Conservation (phyloP, 2,888 invertebrate species). For the Cephus spinipes region DNA sequence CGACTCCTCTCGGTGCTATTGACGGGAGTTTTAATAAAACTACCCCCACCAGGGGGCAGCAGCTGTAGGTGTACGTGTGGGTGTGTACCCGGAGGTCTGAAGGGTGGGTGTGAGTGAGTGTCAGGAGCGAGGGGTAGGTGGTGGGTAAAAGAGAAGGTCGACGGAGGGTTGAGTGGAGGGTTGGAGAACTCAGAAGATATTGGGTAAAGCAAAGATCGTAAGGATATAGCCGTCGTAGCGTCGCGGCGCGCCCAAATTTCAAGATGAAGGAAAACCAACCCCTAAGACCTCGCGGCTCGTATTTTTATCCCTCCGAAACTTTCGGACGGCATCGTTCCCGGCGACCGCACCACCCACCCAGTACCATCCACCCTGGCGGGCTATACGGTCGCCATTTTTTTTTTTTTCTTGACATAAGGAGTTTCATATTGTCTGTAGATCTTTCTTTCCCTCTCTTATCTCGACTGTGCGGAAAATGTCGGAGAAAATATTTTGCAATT, state of each 20-base stretch:
- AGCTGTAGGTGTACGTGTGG: too few relatives aligned
- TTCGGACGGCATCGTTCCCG: too few relatives aligned
- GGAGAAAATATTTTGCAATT: slow-evolving; percentile 29
- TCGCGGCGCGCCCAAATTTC: slow-evolving; percentile 29
- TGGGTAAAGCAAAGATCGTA: slow-evolving; percentile 58
- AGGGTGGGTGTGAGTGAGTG: too few relatives aligned
- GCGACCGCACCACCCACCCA: too few relatives aligned
- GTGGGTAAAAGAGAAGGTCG: not conserved
- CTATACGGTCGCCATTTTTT: too few relatives aligned
- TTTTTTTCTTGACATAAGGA: too few relatives aligned
- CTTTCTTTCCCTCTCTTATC: slow-evolving; percentile 14
- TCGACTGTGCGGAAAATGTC: slow-evolving; percentile 12
- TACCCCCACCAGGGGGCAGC: slow-evolving; percentile 52
- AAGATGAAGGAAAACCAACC: slow-evolving; percentile 6
- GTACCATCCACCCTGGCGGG: too few relatives aligned
- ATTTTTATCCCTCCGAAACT: too few relatives aligned
- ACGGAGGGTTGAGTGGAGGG: slow-evolving; percentile 44
- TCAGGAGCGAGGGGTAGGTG: too few relatives aligned
- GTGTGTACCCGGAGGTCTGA: too few relatives aligned
- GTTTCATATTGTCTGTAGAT: not conserved
- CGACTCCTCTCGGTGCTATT: slow-evolving; percentile 57
- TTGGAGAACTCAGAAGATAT: slow-evolving; percentile 53
- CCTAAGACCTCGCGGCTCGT: too few relatives aligned
- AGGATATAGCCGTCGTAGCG: slow-evolving; percentile 47
- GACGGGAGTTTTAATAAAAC: slow-evolving; percentile 65